These are phyloP conservation scores for Lepilemur ruficaudatus DNA, from an alignment of 2,797 vertebrate genomes.

Conservation along the genomic window DNA sequence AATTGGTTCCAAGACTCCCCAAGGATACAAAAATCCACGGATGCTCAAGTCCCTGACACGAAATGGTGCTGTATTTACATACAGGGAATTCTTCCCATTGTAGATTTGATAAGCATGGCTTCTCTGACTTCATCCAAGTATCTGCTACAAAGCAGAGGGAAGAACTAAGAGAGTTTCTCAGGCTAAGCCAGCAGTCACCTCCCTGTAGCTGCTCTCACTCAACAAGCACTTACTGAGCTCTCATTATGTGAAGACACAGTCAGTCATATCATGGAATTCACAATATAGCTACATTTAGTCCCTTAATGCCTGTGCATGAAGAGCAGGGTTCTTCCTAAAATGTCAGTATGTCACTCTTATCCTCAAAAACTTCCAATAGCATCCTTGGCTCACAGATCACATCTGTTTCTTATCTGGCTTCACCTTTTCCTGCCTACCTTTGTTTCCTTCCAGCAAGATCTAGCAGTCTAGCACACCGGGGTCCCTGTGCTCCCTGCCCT, in stretches of 20 bases:
- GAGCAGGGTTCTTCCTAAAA: neutral
- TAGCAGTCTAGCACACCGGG: neutral
- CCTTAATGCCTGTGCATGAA: neutral
- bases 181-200: neutral
- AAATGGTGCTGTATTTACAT: neutral
- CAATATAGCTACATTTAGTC: neutral
- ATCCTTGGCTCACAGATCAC: neutral
- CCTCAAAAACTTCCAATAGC: neutral
- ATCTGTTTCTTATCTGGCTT: neutral
- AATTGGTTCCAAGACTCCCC: neutral
- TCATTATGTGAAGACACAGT: neutral
- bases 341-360: neutral
- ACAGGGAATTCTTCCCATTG: neutral
- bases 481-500: accelerated
- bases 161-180: neutral
- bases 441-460: neutral
- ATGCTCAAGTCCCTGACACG: neutral
- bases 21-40: neutral
- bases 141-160: neutral
- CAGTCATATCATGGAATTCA: neutral
- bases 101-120: neutral
- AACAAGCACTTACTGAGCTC: neutral
- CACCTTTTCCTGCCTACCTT: neutral
- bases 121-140: neutral
- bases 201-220: neutral